Base-by-base conservation (phyloP, 2,888 invertebrate genomes). In the Hemithea aestivaria region DNA sequence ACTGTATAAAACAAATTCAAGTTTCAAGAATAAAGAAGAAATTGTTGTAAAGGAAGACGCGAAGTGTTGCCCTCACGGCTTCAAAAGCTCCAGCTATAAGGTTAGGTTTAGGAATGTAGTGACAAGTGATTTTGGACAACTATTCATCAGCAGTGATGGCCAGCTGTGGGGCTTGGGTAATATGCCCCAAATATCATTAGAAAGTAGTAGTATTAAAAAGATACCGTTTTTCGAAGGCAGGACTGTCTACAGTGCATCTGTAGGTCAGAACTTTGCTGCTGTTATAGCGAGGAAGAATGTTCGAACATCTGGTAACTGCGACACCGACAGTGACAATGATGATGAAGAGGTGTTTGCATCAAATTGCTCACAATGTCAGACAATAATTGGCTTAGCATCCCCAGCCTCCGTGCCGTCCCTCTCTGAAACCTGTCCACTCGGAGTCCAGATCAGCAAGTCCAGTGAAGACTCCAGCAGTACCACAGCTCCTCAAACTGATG, bases 211-310 rank as follows among this genome's bases (percentile, higher is more conserved):
- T 56, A 91, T 92, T 46, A 90, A 89, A 48, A 91, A 89, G 72
- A 90, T 93, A 29, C 85, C 82, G 45, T 92, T 92, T 74, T 92
- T 93, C 56, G 90, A 91, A 58, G 91, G 91, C 5, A 82, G 92
- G 53, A 89, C 89, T 43, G 90, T 95, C 10, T 88, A 91, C 31
- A 90, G 91, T 64, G 89, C 94, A 27, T 90, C 90, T 6, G 92
- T 95, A 38, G 96, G 96, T 4, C 88, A 89, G 40, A 91, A 93
- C 62, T 96, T 92, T 88, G 95, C 92, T 65, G 92, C 92, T 61
- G 91, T 91, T 30, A 89, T 93, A 57, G 90, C 90, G n/a, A 88
- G 90, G 46, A 92, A 91, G 67, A 87, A 88, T 68, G 88, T 88
- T 7, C 80, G 73, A 52, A 65, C 65, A 40, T 83, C 83, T 31